Conservation (phyloP, 2,797 vertebrate species). For the Falco novaeseelandiae region DNA sequence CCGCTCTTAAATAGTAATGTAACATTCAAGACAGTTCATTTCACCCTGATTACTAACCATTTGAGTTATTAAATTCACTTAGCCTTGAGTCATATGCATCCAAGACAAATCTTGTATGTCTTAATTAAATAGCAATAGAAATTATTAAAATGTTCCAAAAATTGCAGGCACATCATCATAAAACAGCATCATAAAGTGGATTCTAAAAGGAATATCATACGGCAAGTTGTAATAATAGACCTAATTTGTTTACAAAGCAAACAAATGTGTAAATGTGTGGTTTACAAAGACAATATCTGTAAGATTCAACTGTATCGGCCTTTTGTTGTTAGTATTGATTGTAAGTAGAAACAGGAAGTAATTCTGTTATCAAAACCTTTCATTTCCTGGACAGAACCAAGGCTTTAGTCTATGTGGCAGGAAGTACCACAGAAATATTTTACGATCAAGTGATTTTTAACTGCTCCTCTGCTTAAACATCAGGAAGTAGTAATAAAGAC, state of each 20-base stretch:
- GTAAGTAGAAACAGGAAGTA: background rate
- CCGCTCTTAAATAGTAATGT: conserved; percentile 42
- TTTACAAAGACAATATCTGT: background rate
- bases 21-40: conserved; percentile 36
- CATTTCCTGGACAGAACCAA: background rate
- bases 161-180: background rate
- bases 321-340: background rate
- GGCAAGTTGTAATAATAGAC: background rate
- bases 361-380: background rate
- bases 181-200: background rate
- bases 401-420: background rate
- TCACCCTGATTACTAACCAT: conserved; percentile 34
- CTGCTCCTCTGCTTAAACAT: background rate
- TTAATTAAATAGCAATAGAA: conserved; percentile 46
- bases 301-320: background rate
- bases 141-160: background rate
- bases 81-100: background rate
- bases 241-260: background rate
- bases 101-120: conserved; percentile 3
- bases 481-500: background rate
- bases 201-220: background rate
- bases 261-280: background rate
- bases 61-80: conserved; percentile 40
- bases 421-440: background rate
- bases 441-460: background rate